Evolutionary conservation across 2,113 vertebrate species (phyloP), one percentile per base, ranked within the genome.

Genomic region (Tauraco erythrolophus): DNA sequence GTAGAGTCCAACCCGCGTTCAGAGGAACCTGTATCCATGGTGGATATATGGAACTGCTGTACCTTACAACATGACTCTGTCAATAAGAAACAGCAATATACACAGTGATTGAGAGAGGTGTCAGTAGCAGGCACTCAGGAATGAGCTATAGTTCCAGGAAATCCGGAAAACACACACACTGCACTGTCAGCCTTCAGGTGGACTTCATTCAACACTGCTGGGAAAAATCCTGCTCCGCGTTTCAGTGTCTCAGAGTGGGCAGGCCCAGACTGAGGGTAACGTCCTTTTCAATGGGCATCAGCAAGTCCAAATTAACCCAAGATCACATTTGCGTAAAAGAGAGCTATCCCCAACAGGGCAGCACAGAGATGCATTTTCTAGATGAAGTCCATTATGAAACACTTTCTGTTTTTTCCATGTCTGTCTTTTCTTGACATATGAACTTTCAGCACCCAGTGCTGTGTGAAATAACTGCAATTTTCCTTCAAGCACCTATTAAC

Each of bases 401-500:
- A 60, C 24, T 25, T 84, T 58, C 46, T 77, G 19, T 95, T 85
- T 61, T 88, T 89, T 92, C 92, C 72, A 50, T 50, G 91, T 92
- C 92, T 92, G 77, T 71, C 80, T 77, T 78, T 84, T 82, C 92
- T 72, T 91, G 89, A 90, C 94, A 96, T 37, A 56, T 22, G 62
- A 96, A 96, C 93, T 96, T 96, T 54, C 79, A 87, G 70, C 85
- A 95, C 35, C 72, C 84, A 92, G 48, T n/a, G 86, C 89, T 70
- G 61, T 68, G 75, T 37, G 53, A 96, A 94, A 87, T 84, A 91
- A 94, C 87, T 80, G 84, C 84, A 61, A 86, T 92, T 97, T 94
- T 86, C 91, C 87, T 97, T 94, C 83, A 87, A 96, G 88, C 74
- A 89, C 82, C 94, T 83, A 82, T 94, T 95, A 95, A 71, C 58